Evolutionary conservation across 2,113 vertebrate species (phyloP), one percentile per base, ranked within the genome.

Genomic region (Casuarius casuarius): DNA sequence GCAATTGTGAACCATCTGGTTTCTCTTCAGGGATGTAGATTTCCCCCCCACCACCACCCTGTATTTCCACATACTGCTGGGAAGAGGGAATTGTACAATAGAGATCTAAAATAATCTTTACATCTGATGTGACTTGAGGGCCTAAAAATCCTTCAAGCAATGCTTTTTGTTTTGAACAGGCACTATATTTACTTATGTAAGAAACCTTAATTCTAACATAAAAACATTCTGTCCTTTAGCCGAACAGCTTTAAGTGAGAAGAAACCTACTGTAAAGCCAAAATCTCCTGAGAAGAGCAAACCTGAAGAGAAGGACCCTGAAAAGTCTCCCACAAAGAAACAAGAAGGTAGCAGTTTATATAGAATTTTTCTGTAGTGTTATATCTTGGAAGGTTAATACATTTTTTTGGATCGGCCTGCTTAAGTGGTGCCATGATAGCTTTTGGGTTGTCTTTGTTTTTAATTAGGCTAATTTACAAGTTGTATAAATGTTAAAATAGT

Each of bases 221-320:
- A 19, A 10, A 46, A n/a, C 4, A 3, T 84, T 81, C 85, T 83
- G 54, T 80, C 76, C 76, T 67, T n/a, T 48, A 98, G 93, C 96
- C 99, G 99, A 96, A 99, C 99, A 40, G 99, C 99, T 48, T 95
- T 99, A 94, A 99, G 99, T 97, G 99, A 99, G 97, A 99, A 99
- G 98, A 99, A 99, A 87, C 98, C 99, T 1, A 99, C 98, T 2
- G 98, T 99, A 72, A 99, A 99, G 90, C 99, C 99, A 12, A 99
- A 99, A 93, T 99, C 99, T 90, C 99, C 99, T 9, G 99, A 99
- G 95, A 99, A 99, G 97, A 98, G 98, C 83, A 98, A 99, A 89
- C 98, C 99, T 40, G 99, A 99, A 4, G 99, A 99, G 79, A 99
- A 99, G 95, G 99, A 99, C 92, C 97, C 98, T 7, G 99, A 99